Evolutionary conservation across 2,797 vertebrate genomes (phyloP), one percentile per base, ranked within the genome.

Genomic region (Anguilla megastoma): DNA sequence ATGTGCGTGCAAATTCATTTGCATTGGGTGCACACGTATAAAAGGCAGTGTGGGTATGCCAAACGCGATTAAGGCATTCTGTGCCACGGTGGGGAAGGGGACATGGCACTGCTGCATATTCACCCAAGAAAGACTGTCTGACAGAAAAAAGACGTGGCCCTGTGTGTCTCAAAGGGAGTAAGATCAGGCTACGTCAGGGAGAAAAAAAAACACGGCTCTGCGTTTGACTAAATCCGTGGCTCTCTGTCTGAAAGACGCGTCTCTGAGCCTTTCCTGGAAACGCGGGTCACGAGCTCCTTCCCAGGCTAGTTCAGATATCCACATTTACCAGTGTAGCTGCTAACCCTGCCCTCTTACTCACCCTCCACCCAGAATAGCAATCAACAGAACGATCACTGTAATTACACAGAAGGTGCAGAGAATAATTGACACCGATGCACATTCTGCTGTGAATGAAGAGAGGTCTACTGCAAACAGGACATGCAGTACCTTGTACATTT

Each of bases 1-100:
- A 89, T 87, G 63, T 66, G 80, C 80, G 58, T 88, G 30, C 86
- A 85, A 90, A 90, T 90, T 85, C 58, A 83, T 88, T 79, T 56
- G 41, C 63, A 84, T 69, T 1, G 82, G 54, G 74, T 80, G 85
- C 45, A 63, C 80, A 69, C 24, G 27, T 56, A 87, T 66, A 63
- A 87, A 86, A 76, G 83, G 83, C 27, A 69, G 63, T 50, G 54
- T 36, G 83, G 85, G 66, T 85, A 63, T 79, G 27, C 52, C 50
- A 85, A 89, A 91, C 41, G 12, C 84, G 89, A 91, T 91, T 88
- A 88, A 71, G 66, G 18, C 30, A 66, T 41, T 48, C 36, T 63
- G 66, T 33, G 3, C 71, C 76, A 14, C 24, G 52, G 88, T 30
- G 76, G 76, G 79, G 60, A 84, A 27, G 71, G 45, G 84, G 41